Evolutionary conservation across 2,797 vertebrate genomes (phyloP).

Genomic region (Leontopithecus rosalia): DNA sequence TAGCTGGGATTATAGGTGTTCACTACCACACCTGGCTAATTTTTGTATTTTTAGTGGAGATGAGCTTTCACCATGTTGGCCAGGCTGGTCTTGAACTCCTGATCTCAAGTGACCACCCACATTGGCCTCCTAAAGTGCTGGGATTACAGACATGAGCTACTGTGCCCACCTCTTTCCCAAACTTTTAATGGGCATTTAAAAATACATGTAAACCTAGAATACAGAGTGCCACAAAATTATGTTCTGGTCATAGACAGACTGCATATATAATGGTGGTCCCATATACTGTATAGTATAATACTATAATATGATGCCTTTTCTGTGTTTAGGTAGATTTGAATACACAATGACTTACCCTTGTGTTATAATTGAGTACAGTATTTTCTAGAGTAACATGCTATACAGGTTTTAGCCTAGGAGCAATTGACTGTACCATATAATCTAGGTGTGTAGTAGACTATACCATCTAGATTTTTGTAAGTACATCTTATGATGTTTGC

Average conservation of each 20-base stretch:
- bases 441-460: background rate
- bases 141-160: background rate
- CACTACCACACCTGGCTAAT: background rate
- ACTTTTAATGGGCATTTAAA: slow-evolving; percentile 21
- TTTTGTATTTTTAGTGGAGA: background rate
- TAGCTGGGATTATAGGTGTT: background rate
- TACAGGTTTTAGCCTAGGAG: background rate
- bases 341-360: background rate
- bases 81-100: background rate
- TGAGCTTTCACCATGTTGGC: background rate
- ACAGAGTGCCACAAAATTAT: background rate
- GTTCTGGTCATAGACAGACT: no score
- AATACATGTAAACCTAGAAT: background rate
- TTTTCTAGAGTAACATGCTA: background rate
- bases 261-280: background rate
- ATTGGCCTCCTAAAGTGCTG: background rate
- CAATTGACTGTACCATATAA: background rate
- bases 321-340: background rate
- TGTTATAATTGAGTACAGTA: background rate
- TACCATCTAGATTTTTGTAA: background rate
- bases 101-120: background rate
- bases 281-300: background rate
- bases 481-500: background rate
- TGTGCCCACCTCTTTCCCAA: background rate
- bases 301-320: background rate